Evolutionary conservation across 2,888 invertebrate genomes (phyloP).

Genomic region (Drepanosiphum platanoidis): DNA sequence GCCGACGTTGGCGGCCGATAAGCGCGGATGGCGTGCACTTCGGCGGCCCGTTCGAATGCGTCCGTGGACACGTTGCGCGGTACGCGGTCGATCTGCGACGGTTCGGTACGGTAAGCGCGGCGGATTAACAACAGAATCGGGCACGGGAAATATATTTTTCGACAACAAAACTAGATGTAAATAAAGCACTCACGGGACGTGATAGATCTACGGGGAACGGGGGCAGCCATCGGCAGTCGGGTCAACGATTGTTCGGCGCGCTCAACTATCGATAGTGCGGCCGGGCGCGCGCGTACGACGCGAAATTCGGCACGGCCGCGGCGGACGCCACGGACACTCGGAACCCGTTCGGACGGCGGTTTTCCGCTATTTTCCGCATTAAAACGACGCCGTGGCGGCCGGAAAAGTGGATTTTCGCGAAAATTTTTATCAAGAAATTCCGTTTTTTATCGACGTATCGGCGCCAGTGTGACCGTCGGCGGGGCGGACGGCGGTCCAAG

Average conservation of each 20-base stretch:
- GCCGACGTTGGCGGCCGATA: constrained; percentile 53
- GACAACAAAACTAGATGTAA: constrained; percentile 62
- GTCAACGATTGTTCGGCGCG: constrained; percentile 57
- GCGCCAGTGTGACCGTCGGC: constrained; percentile 32
- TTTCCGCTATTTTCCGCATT: background rate
- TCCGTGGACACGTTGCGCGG: constrained; percentile 36
- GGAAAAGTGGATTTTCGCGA: background rate
- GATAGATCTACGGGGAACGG: constrained; percentile 59
- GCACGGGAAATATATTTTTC: constrained; percentile 58
- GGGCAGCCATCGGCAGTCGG: constrained; percentile 59
- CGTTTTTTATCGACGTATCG: constrained; percentile 38
- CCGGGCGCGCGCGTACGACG: background rate
- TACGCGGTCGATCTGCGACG: constrained; percentile 43
- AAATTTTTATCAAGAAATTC: constrained; percentile 46
- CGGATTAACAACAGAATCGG: constrained; percentile 44
- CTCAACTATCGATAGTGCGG: constrained; percentile 60
- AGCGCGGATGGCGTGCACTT: constrained; percentile 24
- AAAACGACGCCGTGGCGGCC: background rate
- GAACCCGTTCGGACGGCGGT: background rate
- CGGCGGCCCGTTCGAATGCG: constrained; percentile 25
- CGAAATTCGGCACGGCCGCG: background rate
- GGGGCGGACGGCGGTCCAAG: constrained; percentile 35
- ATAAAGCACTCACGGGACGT: constrained; percentile 61
- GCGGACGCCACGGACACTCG: background rate
- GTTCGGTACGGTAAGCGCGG: constrained; percentile 37